phyloP scores from a whole-genome alignment of 2,113 vertebrate species.

The Petroica traversi region DNA sequence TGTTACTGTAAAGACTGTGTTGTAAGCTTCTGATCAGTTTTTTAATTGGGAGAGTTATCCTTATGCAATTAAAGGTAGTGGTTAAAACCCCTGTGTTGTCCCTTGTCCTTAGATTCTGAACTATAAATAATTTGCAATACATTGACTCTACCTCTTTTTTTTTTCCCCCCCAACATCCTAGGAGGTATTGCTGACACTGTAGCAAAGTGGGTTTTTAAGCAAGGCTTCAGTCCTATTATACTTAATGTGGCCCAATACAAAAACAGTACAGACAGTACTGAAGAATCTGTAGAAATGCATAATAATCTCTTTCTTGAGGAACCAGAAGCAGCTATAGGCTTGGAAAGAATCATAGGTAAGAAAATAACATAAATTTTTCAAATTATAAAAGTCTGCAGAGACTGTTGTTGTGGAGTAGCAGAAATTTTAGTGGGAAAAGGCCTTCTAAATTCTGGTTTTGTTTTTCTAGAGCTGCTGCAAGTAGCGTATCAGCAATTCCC shows the following conservation, averaged over 20 bases:
- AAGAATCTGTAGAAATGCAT: conserved; percentile 36
- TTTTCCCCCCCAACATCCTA: conserved; percentile 47
- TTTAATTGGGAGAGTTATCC: neutral
- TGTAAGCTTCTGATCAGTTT: neutral
- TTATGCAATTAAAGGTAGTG: neutral
- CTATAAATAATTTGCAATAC: neutral
- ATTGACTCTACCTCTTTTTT: neutral
- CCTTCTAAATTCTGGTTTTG: neutral
- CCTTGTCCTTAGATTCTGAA: neutral
- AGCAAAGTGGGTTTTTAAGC: conserved; percentile 94
- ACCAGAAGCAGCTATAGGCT: conserved; percentile 33
- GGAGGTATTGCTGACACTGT: conserved; percentile 92
- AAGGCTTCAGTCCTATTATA: conserved; percentile 78
- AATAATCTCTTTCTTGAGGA: neutral
- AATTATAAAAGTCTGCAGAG: neutral
- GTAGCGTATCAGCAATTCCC: conserved; percentile 88
- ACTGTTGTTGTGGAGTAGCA: neutral
- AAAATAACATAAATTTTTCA: neutral
- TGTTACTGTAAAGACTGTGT: neutral
- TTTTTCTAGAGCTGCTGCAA: conserved; percentile 80
- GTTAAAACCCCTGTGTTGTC: neutral
- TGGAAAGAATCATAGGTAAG: conserved; percentile 71
- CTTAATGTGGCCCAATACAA: conserved; percentile 77
- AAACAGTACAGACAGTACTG: conserved; percentile 41
- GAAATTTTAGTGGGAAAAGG: neutral